Evolutionary conservation across 1,140 invertebrate species (phyloP).

Genomic region (Aphaenogaster ashmeadi): DNA sequence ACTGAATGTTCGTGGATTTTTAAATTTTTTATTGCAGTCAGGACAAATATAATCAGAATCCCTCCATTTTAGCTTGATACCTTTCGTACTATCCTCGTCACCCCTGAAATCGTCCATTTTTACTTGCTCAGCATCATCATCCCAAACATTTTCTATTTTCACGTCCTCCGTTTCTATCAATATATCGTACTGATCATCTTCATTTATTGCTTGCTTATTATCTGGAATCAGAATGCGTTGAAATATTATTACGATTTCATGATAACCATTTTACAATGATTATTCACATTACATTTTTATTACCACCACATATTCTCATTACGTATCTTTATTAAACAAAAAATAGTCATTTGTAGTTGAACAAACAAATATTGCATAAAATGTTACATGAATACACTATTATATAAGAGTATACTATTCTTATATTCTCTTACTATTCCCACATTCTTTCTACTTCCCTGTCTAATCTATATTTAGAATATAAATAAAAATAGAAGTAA

Average conservation of each 20-base stretch:
- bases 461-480: not conserved
- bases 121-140: too few species aligned
- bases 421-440: not conserved
- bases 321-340: not conserved
- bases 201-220: not conserved
- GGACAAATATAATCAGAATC: not conserved
- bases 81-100: too few species aligned
- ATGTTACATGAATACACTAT: too few species aligned
- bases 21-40: not conserved
- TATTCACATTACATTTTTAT: not conserved
- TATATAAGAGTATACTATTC: too few species aligned
- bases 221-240: constrained; percentile 4
- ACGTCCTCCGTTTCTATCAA: not conserved
- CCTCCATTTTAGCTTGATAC: too few species aligned
- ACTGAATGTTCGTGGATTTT: not conserved
- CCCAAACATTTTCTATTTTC: too few species aligned
- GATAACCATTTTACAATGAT: not conserved
- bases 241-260: constrained; percentile 5
- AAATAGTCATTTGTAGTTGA: not conserved
- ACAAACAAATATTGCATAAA: not conserved
- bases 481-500: not conserved
- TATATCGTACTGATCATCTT: not conserved
- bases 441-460: not conserved
- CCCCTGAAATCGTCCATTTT: not conserved
- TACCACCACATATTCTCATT: not conserved